These are phyloP conservation scores for Platorchestia sp. DNA, from an alignment of 1,140 invertebrate genomes.

Conservation along the genomic window DNA sequence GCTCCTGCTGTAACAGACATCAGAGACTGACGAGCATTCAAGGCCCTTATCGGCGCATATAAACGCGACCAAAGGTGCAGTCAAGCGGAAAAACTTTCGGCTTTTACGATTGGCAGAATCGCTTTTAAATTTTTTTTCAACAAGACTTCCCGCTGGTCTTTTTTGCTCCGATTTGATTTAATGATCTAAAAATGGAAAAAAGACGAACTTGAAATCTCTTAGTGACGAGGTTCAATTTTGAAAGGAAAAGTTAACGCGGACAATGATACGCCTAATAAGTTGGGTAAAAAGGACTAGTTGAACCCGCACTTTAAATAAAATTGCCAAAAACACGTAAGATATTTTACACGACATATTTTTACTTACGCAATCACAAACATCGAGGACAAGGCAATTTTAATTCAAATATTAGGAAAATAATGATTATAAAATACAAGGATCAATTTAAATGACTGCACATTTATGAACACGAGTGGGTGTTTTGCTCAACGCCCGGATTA, in stretches of 20 bases:
- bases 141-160: conserved; percentile 31
- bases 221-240: not conserved
- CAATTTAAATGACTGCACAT: too few relatives aligned
- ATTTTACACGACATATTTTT: too few relatives aligned
- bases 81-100: conserved; percentile 51
- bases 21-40: conserved; percentile 42
- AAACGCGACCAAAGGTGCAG: conserved; percentile 53
- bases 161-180: conserved; percentile 27
- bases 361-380: too few relatives aligned
- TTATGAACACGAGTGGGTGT: too few relatives aligned
- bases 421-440: too few relatives aligned
- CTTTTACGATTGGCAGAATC: conserved; percentile 50
- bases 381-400: too few relatives aligned
- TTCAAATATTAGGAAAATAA: too few relatives aligned
- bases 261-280: not conserved
- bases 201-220: not conserved
- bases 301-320: too few relatives aligned
- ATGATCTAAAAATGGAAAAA: not conserved
- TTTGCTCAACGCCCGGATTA: too few relatives aligned
- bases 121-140: conserved; percentile 39
- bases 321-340: too few relatives aligned
- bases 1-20: conserved; percentile 45
- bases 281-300: too few relatives aligned
- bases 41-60: conserved; percentile 47
- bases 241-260: not conserved